Percentiles rank a stretch among this genome's conserved stretches.
phyloP scores from a whole-genome alignment of 2,797 vertebrate genomes.

The Yasuhikotakia modesta region DNA sequence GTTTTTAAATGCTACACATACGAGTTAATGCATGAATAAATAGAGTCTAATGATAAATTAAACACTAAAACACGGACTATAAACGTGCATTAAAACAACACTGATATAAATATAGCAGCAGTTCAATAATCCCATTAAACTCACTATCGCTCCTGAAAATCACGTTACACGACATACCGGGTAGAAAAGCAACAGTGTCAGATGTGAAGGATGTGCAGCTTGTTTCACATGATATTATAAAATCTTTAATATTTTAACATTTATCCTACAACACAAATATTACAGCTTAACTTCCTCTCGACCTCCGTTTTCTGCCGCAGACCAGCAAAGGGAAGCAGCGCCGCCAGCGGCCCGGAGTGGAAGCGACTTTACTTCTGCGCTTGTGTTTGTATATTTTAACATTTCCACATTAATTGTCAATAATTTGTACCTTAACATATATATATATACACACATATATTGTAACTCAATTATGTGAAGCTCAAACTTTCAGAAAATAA shows the following conservation, averaged over 20 bases:
- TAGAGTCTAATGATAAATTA: too few relatives aligned
- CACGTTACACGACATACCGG: too few relatives aligned
- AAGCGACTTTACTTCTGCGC: not conserved
- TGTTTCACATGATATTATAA: conserved; percentile 7
- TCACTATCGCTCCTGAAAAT: not conserved
- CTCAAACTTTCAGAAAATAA: not conserved
- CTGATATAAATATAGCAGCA: not conserved
- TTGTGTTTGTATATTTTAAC: too few relatives aligned
- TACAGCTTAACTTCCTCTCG: conserved; percentile 13
- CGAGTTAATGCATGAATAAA: too few relatives aligned
- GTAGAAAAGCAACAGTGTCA: not conserved
- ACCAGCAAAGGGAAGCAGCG: not conserved
- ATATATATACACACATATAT: too few relatives aligned
- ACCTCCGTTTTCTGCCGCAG: not conserved
- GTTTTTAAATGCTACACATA: too few relatives aligned
- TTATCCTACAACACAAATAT: not conserved
- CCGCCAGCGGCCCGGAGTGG: not conserved
- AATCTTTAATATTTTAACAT: not conserved
- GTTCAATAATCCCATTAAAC: not conserved
- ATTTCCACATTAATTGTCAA: too few relatives aligned
- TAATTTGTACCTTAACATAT: not conserved
- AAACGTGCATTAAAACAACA: not conserved
- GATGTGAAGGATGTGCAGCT: not conserved
- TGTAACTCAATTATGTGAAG: not conserved
- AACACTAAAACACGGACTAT: not conserved